A percentile compares a stretch with the other conserved stretches of the same genome.
These are phyloP conservation scores for Cyprinodon variegatus DNA, from an alignment of 2,113 vertebrate genomes.

Conservation along the genomic window DNA sequence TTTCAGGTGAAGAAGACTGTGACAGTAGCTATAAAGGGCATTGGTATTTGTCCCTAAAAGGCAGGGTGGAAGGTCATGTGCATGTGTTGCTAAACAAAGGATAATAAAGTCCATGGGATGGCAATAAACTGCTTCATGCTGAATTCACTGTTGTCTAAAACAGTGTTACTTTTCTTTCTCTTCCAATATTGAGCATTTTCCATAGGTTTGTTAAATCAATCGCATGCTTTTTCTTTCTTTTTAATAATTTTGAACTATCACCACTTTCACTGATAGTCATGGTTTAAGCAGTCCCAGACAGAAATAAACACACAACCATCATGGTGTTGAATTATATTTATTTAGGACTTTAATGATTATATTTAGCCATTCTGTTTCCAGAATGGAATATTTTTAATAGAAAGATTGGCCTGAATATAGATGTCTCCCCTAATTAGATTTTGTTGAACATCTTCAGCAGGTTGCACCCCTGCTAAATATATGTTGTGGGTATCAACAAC, in stretches of 20 bases:
- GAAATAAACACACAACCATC: not conserved
- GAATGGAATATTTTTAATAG: not conserved
- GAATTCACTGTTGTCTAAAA: not conserved
- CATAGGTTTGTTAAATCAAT: slow-evolving; percentile 22
- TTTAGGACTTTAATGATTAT: not conserved
- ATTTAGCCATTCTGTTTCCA: not conserved
- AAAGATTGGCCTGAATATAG: not conserved
- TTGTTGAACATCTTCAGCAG: not conserved
- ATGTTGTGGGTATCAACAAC: too few species aligned
- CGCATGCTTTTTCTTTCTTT: slow-evolving; percentile 10
- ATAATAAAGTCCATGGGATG: not conserved
- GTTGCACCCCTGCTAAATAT: not conserved
- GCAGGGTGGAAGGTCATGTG: slow-evolving; percentile 23
- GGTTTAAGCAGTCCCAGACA: not conserved
- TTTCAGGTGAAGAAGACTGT: slow-evolving; percentile 25
- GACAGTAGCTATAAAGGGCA: slow-evolving; percentile 12
- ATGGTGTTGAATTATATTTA: not conserved
- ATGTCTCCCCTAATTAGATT: not conserved
- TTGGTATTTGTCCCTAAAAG: slow-evolving; percentile 15
- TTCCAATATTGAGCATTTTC: not conserved
- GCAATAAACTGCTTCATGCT: slow-evolving; percentile 6
- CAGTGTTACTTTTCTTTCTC: slow-evolving; percentile 10
- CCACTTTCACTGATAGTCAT: not conserved
- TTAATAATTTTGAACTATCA: not conserved
- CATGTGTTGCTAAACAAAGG: slow-evolving; percentile 13